Percentiles rank a stretch among this genome's conserved stretches.
Conservation (phyloP, 2,888 invertebrate species). For the Tetranychus piercei region DNA sequence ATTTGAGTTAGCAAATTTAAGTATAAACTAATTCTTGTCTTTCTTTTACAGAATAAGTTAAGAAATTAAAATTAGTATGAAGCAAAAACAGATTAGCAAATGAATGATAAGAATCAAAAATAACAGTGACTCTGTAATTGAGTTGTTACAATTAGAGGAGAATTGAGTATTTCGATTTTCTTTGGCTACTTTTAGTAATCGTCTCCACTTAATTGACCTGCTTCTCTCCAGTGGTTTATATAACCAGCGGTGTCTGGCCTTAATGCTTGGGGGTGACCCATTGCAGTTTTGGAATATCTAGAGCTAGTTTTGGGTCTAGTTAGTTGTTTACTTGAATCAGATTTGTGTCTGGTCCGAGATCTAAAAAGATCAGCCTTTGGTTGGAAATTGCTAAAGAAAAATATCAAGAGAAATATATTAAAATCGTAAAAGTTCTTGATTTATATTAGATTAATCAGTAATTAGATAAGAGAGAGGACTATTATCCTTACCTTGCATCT, state of each 20-base stretch:
- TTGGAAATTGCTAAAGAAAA: neutral
- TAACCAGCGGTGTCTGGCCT: slow-evolving; percentile 19
- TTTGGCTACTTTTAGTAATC: neutral
- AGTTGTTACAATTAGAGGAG: neutral
- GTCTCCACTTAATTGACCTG: neutral
- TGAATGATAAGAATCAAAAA: slow-evolving; percentile 2
- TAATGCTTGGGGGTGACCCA: slow-evolving; percentile 11
- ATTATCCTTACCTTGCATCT: slow-evolving; percentile 16
- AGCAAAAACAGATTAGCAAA: slow-evolving; percentile 1
- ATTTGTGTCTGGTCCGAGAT: neutral
- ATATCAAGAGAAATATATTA: neutral
- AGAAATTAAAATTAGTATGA: neutral
- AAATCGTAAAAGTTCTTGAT: no score
- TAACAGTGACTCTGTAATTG: neutral
- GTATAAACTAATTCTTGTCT: no score
- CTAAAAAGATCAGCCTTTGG: neutral
- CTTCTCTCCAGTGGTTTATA: neutral
- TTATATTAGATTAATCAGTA: neutral
- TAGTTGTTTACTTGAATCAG: neutral
- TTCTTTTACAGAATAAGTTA: neutral
- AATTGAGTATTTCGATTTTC: no score
- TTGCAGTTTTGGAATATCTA: neutral
- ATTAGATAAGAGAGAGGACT: neutral
- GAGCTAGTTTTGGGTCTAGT: slow-evolving; percentile 7
- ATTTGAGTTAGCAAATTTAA: no score